Evolutionary conservation across 2,888 invertebrate genomes (phyloP), one percentile per base, ranked within the genome.

Genomic region (Iphiclides podalirius): DNA sequence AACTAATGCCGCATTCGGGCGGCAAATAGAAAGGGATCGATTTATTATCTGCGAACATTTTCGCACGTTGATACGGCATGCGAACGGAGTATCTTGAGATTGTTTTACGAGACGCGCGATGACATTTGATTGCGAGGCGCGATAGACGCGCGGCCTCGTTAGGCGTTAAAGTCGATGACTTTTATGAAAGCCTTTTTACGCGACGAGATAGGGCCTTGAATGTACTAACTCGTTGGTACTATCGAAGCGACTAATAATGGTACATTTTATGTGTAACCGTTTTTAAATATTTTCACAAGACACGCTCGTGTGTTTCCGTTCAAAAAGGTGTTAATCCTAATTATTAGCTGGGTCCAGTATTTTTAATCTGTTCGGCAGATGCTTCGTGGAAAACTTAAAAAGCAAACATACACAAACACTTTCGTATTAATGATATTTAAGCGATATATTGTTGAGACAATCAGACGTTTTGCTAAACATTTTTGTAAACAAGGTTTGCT

Each of bases 11-110:
- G 15, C 20, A 36, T 1, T 8, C n/a, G 13, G 35, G 40, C 50
- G 45, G 36, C 44, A 35, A 40, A 40, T 45, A 50, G 44, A 50
- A 50, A 45, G 39, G 40, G 36, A 35, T 31, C 4, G 20, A 50
- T 49, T 49, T 49, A 50, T 45, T 50, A 50, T 36, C 44, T 39
- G 34, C 12, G 40, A 40, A 45, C 40, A 45, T 44, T 45, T 50
- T 45, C 45, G 36, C 50, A 40, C 45, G 50, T 40, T 40, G 40
- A 45, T 45, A 45, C 31, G 31, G 43, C 23, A 49, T 15, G 31
- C 45, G 39, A 39, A 35, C 20, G 36, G 40, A 40, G 35, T 45
- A 40, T 20, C 28, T 35, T 28, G 28, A 40, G 44, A 45, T 40
- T 45, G 40, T 50, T 50, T 35, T 44, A 33, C 34, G 40, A 47